Evolutionary conservation across 1,140 invertebrate species (phyloP).

Genomic region (Neotoxoptera formosana): DNA sequence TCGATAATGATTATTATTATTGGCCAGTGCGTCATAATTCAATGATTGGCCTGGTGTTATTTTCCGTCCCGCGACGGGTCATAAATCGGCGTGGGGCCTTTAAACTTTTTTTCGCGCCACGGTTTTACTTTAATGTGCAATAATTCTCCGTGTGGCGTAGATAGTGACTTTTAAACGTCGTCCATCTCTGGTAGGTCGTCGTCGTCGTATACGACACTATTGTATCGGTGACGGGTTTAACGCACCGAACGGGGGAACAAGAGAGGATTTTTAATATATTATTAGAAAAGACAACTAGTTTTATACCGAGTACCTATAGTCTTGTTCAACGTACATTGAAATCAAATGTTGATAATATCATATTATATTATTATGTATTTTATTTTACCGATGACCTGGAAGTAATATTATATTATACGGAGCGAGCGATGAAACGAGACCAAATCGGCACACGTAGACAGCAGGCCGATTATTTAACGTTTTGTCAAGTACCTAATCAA

Average conservation of each 20-base stretch:
- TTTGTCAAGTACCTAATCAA: not conserved
- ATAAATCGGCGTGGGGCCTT: not conserved
- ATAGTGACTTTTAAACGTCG: too few relatives aligned
- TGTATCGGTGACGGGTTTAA: not conserved
- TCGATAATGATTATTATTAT: not conserved
- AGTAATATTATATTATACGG: not conserved
- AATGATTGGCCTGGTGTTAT: not conserved
- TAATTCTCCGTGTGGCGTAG: too few relatives aligned
- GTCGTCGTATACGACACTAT: too few relatives aligned
- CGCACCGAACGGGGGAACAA: not conserved
- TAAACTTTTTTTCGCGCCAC: not conserved
- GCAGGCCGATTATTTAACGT: not conserved
- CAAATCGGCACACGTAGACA: not conserved
- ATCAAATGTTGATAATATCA: not conserved
- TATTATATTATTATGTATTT: not conserved
- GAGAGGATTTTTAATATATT: not conserved
- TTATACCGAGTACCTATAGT: not conserved
- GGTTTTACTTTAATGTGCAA: not conserved
- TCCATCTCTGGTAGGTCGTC: not conserved
- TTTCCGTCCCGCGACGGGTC: not conserved
- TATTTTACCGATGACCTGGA: not conserved
- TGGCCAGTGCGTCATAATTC: not conserved
- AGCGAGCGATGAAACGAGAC: not conserved
- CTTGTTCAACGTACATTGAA: not conserved
- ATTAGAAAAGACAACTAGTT: not conserved